phyloP scores from a whole-genome alignment of 1,140 invertebrate species.

The Eriocheir sinensis region DNA sequence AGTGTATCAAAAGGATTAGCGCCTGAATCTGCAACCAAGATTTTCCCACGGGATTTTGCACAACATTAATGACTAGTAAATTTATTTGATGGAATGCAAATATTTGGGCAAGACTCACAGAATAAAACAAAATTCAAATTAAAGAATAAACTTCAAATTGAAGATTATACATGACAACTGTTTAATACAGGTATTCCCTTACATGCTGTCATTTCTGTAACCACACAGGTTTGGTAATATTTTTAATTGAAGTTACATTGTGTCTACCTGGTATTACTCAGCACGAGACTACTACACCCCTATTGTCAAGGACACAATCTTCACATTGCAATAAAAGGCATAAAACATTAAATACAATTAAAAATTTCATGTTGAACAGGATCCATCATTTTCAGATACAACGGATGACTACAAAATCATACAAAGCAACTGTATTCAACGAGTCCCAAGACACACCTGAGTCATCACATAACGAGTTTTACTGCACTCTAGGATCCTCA shows the following conservation, averaged over 20 bases:
- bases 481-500: slow-evolving; percentile 36
- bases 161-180: neutral
- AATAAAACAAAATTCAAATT: neutral
- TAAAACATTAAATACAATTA: slow-evolving; percentile 70
- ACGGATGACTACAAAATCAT: slow-evolving; percentile 57
- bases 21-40: neutral
- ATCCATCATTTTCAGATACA: slow-evolving; percentile 52
- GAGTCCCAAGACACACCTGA: slow-evolving; percentile 49
- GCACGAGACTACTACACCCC: slow-evolving; percentile 38
- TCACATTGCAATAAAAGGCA: slow-evolving; percentile 62
- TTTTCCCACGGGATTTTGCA: neutral
- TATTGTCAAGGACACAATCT: slow-evolving; percentile 41
- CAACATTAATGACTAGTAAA: neutral
- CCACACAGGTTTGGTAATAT: slow-evolving; percentile 6
- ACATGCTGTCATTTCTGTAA: slow-evolving; percentile 14
- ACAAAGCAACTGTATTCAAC: slow-evolving; percentile 56
- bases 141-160: neutral
- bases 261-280: slow-evolving; percentile 24
- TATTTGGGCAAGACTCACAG: neutral
- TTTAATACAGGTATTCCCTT: neutral
- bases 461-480: slow-evolving; percentile 56
- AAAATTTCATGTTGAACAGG: slow-evolving; percentile 34
- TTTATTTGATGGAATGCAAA: slow-evolving; percentile 8
- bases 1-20: neutral
- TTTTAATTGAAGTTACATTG: neutral